Evolutionary conservation across 35 echinoderm and acorn worm genomes (phyloP).

Genomic region (Lytechinus variegatus): DNA sequence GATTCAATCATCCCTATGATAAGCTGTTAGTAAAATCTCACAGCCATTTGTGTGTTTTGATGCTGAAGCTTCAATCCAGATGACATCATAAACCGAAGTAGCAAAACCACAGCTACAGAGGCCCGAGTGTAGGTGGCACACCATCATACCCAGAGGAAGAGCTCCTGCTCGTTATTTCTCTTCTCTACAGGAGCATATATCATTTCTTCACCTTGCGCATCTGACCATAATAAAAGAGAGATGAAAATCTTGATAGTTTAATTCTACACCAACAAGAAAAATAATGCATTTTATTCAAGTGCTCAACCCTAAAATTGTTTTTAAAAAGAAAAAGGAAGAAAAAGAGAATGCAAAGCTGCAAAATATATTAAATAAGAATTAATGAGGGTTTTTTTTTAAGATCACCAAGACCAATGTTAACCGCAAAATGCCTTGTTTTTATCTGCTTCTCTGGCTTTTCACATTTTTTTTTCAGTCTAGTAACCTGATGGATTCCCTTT

Average conservation of each 20-base stretch:
- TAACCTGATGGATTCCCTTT: too few species aligned
- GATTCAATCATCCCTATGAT: too few species aligned
- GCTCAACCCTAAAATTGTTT: too few species aligned
- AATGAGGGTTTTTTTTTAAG: too few species aligned
- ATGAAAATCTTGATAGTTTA: neutral
- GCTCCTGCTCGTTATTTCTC: neutral
- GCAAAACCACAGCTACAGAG: neutral
- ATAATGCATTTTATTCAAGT: too few species aligned
- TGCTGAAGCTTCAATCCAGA: neutral
- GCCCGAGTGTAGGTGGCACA: neutral
- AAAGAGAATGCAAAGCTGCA: too few species aligned
- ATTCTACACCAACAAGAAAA: neutral
- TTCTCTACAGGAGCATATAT: neutral
- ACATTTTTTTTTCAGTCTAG: too few species aligned
- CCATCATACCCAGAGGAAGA: neutral
- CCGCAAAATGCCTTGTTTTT: too few species aligned
- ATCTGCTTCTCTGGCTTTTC: too few species aligned
- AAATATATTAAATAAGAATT: too few species aligned
- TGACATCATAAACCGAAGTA: neutral
- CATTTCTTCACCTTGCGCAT: conserved; percentile 30
- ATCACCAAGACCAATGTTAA: too few species aligned
- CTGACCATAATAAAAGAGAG: neutral
- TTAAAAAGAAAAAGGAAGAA: too few species aligned
- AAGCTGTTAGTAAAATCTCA: neutral
- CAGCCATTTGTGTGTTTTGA: neutral